Base-by-base conservation (phyloP, 2,113 vertebrate species). In the Microcebus griseorufus region DNA sequence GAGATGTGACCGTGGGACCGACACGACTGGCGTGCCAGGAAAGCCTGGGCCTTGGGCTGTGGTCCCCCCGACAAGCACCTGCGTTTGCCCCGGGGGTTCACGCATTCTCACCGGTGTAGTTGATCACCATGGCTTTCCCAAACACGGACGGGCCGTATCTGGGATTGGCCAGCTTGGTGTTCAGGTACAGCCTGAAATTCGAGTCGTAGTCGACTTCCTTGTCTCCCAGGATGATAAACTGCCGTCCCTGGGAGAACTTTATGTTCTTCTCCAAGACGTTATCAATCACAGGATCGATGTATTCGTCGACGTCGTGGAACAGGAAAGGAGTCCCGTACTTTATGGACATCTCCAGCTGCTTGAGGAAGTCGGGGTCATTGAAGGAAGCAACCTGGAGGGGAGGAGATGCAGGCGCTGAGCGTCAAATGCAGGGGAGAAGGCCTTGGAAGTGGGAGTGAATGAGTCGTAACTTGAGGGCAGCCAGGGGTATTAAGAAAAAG, bases 121-220 rank as follows among this genome's bases (percentile, higher is more conserved):
- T 99, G 95, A 99, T 99, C 97, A 99, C 99, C 99, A 99, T 99
- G 93, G 99, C 99, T 98, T 99, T 99, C 88, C 99, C 99, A 97
- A 99, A 99, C 94, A 99, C 99, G 0, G 99, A 99, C 0, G 99
- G 99, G 7, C 99, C 99, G 96, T 99, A 99, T 95, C 99, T 99
- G 29, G 99, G 99, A 94, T 99, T 99, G 4, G 99, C 97, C 96
- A 99, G 98, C 97, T 99, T 99, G 97, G 99, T 99, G 98, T 99
- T 99, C 91, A 99, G 98, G 95, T 99, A 99, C 53, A 99, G 98
- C 96, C 98, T 99, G 96, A 99, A 99, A 98, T 99, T 99, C 39
- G 99, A 98, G 93, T 99, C 99, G 42, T 99, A 99, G 97, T 99
- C 99, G 6, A 99, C 99, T 69, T 99, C 99, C 97, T 99, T 99